A percentile compares a stretch with the other conserved stretches of the same genome.
These are phyloP conservation scores for Oryzias melastigma DNA, from an alignment of 2,113 vertebrate species.

Conservation along the genomic window DNA sequence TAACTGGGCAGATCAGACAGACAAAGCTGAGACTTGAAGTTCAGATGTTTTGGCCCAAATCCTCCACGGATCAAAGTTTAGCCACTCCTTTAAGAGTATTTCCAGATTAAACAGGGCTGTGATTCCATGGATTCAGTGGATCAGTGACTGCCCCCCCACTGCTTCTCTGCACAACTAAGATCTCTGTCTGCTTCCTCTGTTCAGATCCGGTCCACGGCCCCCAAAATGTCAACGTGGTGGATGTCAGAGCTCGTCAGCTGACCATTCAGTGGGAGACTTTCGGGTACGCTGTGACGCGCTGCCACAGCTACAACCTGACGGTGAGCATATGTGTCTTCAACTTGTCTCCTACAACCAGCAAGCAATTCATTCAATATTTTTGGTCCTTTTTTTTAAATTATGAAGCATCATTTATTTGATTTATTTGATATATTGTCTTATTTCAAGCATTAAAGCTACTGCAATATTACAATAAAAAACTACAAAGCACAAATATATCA, in stretches of 20 bases:
- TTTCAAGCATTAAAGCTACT: too few species aligned
- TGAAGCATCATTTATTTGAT: too few species aligned
- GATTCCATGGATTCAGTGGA: neutral
- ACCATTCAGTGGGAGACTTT: constrained; percentile 97
- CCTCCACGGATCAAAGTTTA: neutral
- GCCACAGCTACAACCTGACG: constrained; percentile 97
- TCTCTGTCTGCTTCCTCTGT: constrained; percentile 7
- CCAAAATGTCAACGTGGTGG: constrained; percentile 92
- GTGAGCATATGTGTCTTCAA: constrained; percentile 40
- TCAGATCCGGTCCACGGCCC: constrained; percentile 94
- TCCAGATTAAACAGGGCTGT: neutral
- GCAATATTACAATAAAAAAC: too few species aligned
- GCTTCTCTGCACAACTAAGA: neutral
- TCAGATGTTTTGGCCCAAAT: constrained; percentile 2
- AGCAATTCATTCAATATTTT: too few species aligned
- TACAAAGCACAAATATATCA: too few species aligned
- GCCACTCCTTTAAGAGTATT: neutral
- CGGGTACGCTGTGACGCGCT: constrained; percentile 92
- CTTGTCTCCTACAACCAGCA: neutral
- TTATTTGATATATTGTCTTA: too few species aligned
- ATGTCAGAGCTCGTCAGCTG: constrained; percentile 91
- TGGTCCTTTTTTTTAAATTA: too few species aligned
- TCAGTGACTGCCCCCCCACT: neutral
- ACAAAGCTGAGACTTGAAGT: neutral
- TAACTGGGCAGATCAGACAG: neutral